Conservation (phyloP, 2,113 vertebrate genomes). For the Cervus canadensis region DNA sequence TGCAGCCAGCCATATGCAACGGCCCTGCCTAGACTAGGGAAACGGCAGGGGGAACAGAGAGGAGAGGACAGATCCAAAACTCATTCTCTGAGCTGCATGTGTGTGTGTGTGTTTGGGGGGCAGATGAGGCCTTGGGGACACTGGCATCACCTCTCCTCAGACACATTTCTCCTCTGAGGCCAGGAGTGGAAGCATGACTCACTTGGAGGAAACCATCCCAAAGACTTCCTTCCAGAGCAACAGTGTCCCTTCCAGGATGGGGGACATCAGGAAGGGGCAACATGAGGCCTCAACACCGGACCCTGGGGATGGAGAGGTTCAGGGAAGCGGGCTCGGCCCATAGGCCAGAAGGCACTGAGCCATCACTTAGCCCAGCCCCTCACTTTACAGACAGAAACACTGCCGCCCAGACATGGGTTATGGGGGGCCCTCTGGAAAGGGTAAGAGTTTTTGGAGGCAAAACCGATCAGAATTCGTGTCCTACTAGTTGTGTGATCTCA, state of each 20-base stretch:
- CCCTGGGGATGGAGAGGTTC: not conserved
- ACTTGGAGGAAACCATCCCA: not conserved
- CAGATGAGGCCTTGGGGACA: not conserved
- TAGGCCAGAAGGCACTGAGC: not conserved
- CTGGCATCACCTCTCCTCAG: not conserved
- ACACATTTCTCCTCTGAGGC: not conserved
- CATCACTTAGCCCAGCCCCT: not conserved
- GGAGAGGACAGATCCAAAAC: not conserved
- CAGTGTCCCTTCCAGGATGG: not conserved
- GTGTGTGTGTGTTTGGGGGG: not conserved
- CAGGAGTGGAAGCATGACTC: not conserved
- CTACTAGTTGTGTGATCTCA: not conserved
- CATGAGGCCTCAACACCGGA: fast-evolving
- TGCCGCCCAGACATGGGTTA: too few species aligned
- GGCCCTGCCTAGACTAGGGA: not conserved
- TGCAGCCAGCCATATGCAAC: not conserved
- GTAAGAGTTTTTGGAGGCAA: not conserved
- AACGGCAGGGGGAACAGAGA: not conserved
- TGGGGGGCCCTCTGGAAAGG: not conserved
- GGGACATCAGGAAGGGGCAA: not conserved
- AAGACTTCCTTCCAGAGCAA: not conserved
- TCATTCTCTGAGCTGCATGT: not conserved
- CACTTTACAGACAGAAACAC: not conserved
- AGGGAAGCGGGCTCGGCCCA: not conserved
- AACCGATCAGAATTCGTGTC: not conserved